Evolutionary conservation across 2,797 vertebrate genomes (phyloP), one percentile per base, ranked within the genome.

Genomic region (Yasuhikotakia modesta): DNA sequence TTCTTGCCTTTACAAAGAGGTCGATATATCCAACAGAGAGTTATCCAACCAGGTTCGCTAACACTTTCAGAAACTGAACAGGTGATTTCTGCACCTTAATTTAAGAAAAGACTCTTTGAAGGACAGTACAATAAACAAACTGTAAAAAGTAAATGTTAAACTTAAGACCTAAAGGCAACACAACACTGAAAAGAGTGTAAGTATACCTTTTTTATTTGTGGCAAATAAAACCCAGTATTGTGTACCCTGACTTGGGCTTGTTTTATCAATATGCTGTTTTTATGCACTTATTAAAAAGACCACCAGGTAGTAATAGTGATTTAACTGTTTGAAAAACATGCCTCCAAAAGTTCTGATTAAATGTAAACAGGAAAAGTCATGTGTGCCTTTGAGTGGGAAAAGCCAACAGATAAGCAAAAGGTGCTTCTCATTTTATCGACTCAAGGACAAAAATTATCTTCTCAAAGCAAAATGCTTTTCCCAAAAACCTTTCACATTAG

Each of bases 381-480:
- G 5, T 43, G 32, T 53, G 4, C 35, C 45, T 65, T 39, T n/a
- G 50, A 64, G 66, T 85, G 84, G 84, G 84, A 85, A 84, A 80
- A 73, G 13, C 16, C 45, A 58, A 73, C 22, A 81, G 83, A 85
- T 85, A 85, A 85, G 72, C 83, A 81, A 82, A 79, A 77, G 76
- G 72, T 81, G 69, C 75, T 73, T 85, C 58, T 52, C 53, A 30
- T 67, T 76, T 77, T 52, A 78, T 78, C 75, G 22, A 12, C 35
- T 66, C 73, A 81, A 76, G 83, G 76, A 70, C 74, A 1, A 61
- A 50, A 60, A 75, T 67, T 63, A 82, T 78, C 60, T 58, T 12
- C 46, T 70, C 73, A 53, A 68, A 53, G 43, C 65, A 69, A 76
- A 46, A 57, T 46, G 1, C 64, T 11, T 48, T 57, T 39, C 45